These are phyloP conservation scores for Oncorhynchus masou DNA, from an alignment of 2,113 vertebrate genomes.

Conservation along the genomic window DNA sequence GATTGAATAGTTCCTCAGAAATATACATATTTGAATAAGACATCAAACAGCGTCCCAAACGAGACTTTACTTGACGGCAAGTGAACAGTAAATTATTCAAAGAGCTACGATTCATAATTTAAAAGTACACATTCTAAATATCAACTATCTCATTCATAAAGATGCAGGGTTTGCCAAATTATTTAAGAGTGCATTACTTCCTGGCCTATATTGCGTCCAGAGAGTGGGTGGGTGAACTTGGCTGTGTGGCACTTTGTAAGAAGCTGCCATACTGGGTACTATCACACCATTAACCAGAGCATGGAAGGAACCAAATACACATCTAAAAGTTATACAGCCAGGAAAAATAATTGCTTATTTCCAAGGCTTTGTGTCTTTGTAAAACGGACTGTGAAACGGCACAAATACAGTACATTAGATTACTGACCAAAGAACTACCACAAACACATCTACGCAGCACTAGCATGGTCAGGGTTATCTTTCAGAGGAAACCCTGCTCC, in stretches of 20 bases:
- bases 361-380: not conserved
- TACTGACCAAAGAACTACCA: not conserved
- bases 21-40: constrained; percentile 5
- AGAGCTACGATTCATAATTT: constrained; percentile 18
- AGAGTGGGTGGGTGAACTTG: not conserved
- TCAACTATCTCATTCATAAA: constrained; percentile 22
- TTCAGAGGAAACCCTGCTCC: not conserved
- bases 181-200: constrained; percentile 20
- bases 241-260: not conserved
- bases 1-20: not conserved
- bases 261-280: not conserved
- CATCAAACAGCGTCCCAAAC: not conserved
- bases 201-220: constrained; percentile 1
- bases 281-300: not conserved
- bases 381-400: not conserved
- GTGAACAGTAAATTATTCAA: constrained; percentile 27
- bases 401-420: not conserved
- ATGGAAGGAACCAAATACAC: not conserved
- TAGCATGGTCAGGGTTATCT: not conserved
- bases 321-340: not conserved
- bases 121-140: constrained; percentile 12
- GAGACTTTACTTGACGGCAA: constrained; percentile 13
- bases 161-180: constrained; percentile 14
- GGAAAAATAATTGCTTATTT: not conserved
- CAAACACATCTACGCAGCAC: not conserved